These are phyloP conservation scores for Cydia fagiglandana DNA, from an alignment of 1,140 invertebrate species.

Conservation along the genomic window DNA sequence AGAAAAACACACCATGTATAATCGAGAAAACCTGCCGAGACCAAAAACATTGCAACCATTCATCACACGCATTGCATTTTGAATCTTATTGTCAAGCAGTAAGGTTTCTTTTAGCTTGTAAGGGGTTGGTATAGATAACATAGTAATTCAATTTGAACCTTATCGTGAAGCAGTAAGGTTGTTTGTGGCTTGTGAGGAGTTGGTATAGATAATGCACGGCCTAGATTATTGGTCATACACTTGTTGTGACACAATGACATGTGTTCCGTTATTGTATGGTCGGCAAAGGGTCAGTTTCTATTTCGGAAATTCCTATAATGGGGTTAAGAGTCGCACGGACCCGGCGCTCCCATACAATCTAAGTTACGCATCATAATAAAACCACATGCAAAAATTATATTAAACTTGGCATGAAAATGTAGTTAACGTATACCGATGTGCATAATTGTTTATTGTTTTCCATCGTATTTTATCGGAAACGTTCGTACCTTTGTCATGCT, in stretches of 20 bases:
- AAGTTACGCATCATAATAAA: too few species aligned
- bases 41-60: not conserved
- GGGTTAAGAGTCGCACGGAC: too few species aligned
- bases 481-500: too few species aligned
- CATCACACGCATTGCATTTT: not conserved
- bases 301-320: too few species aligned
- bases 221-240: conserved; percentile 7
- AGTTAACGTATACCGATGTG: too few species aligned
- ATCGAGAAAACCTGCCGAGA: conserved; percentile 1
- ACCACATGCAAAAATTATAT: too few species aligned
- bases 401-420: too few species aligned
- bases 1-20: conserved; percentile 15
- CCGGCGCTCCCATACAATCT: too few species aligned
- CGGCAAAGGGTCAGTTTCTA: not conserved
- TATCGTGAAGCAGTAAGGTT: not conserved
- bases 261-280: not conserved
- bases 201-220: not conserved
- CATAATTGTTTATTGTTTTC: too few species aligned
- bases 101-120: not conserved
- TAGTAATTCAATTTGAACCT: not conserved
- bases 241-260: not conserved
- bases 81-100: not conserved
- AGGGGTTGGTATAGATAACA: not conserved
- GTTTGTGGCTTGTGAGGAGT: not conserved
- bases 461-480: too few species aligned